Percentiles rank a stretch among this genome's conserved stretches.
Conservation (phyloP, 2,888 invertebrate genomes). For the Pyralis farinalis region DNA sequence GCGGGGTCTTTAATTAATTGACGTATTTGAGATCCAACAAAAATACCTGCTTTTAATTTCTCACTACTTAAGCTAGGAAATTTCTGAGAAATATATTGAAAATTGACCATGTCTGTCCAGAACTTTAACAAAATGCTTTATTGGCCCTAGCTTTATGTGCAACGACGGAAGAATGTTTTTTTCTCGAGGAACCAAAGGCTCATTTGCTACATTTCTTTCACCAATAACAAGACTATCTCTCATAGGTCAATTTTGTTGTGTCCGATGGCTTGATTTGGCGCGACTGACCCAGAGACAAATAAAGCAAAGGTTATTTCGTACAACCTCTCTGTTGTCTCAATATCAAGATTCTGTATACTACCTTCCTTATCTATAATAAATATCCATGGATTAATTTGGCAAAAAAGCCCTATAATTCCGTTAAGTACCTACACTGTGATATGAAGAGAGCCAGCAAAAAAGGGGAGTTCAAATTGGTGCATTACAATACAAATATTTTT, state of each 20-base stretch:
- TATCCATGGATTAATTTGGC: too few relatives aligned
- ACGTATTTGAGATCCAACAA: constrained; percentile 3
- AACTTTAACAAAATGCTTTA: constrained; percentile 1
- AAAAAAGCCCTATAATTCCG: too few relatives aligned
- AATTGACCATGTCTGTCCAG: constrained; percentile 1
- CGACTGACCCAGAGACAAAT: constrained; percentile 4
- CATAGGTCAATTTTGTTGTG: not conserved
- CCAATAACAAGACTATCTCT: not conserved
- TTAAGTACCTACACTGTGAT: too few relatives aligned
- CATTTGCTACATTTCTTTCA: constrained; percentile 1
- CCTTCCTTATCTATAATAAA: too few relatives aligned
- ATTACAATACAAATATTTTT: too few relatives aligned
- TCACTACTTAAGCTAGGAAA: constrained; percentile 2
- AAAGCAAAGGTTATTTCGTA: too few relatives aligned
- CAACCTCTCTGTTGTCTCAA: too few relatives aligned
- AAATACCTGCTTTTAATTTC: constrained; percentile 1
- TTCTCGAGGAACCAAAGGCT: not conserved
- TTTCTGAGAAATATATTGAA: not conserved
- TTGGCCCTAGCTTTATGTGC: constrained; percentile 4
- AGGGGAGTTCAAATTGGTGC: too few relatives aligned
- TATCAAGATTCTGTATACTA: too few relatives aligned
- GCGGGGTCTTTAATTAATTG: constrained; percentile 11
- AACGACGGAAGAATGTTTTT: not conserved
- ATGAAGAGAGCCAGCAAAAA: too few relatives aligned
- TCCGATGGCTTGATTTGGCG: not conserved